Evolutionary conservation across 2,888 invertebrate species (phyloP), one percentile per base, ranked within the genome.

Genomic region (Cheilosia impressa): DNA sequence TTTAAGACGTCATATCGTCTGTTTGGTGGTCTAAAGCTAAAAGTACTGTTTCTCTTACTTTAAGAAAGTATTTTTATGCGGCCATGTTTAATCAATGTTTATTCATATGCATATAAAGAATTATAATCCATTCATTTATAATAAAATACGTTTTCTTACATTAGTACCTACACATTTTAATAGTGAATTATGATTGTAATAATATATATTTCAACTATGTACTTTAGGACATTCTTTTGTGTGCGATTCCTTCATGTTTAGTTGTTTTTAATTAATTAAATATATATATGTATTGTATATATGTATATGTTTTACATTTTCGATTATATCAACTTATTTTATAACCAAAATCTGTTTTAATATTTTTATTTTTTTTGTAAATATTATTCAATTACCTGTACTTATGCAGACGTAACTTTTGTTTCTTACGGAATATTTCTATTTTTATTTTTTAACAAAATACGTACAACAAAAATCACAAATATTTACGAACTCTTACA

Each of bases 121-220:
- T 57, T 55, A 22, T 24, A 34, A 63, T 27, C 4, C 13, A 75
- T 47, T 65, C 45, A 47, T 53, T 55, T 47, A 75, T 75, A 75
- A 55, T 75, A 75, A 75, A 75, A 75, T 75, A 75, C 22, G 19
- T 13, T 45, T 47, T 55, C 65, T 65, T 65, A 57, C 57, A 75
- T 31, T 31, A 17, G 38, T 53, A 63, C 3, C 34, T 65, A 55
- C 34, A 34, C 19, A 38, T 45, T 19, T 66, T 24, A 55, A 63
- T 75, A 57, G 41, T 57, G 75, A 75, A 75, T 75, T 38, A 75
- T 57, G 65, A 65, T 65, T 75, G 47, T 76, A 53, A 68, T 76
- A 43, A n/a, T n/a, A 60, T 43, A 60, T 52, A 31, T 68, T 68
- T 38, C 34, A 76, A 17, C 76, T n/a, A n/a, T n/a, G n/a, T 60